Base-by-base conservation (phyloP, 2,797 vertebrate species). In the Diglossa cyanea region DNA sequence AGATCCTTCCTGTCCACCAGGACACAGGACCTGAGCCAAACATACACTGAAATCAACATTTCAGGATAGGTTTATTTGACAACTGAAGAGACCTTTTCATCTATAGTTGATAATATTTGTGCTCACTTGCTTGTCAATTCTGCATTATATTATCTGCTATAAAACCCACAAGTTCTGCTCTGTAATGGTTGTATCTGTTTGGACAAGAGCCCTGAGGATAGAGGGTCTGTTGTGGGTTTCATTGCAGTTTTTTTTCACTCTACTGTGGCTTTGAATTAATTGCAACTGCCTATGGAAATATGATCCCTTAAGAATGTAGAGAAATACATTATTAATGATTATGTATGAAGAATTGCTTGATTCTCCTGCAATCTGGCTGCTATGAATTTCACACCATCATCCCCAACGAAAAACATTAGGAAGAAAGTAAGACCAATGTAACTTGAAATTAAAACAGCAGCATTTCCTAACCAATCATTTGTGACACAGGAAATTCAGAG, bases 321-420 rank as follows among this genome's bases (percentile, higher is more conserved):
- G 20, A 77, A 91, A 95, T 92, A 80, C 39, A 90, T 93, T 94
- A 88, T 62, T 95, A 58, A 90, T 93, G 77, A 80, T 28, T 62
- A 80, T 24, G 21, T 54, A 58, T 53, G 66, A 82, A 57, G 23
- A 47, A 80, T 14, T 83, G 55, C 44, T 72, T 58, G 68, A 68
- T 87, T 80, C 33, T 39, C 55, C 20, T 58, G 28, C n/a, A 33
- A 9, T 75, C 35, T 77, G 39, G 17, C 35, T 82, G 44, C 62
- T 72, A 1, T 35, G 65, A 82, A 71, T 77, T 60, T 82, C 50
- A 79, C 39, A 78, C 28, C n/a, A 53, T 67, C 89, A 91, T 35
- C 68, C 33, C 11, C 39, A 60, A 57, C 24, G 37, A 77, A 54
- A 86, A 77, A 39, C 6, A 13, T 50, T 45, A 85, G 48, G n/a